Conservation (phyloP, 2,113 vertebrate species). For the Aspiorhynchus laticeps region DNA sequence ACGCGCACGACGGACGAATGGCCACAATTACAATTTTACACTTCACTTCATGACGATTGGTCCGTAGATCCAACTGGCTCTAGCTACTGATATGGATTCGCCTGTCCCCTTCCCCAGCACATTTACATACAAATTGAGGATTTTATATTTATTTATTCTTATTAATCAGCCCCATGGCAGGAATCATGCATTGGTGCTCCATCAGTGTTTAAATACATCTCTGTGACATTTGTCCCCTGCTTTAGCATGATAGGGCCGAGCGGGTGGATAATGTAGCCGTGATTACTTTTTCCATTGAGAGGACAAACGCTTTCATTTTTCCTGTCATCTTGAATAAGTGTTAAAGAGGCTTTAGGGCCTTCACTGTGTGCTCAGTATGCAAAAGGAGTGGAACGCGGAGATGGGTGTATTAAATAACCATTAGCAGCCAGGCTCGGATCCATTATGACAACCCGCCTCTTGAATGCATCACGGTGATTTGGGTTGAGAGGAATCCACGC, state of each 20-base stretch:
- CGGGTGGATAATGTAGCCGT: constrained; percentile 92
- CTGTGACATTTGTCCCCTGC: constrained; percentile 92
- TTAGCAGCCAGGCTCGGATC: constrained; percentile 84
- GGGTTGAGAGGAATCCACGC: constrained; percentile 81
- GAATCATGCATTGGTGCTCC: constrained; percentile 85
- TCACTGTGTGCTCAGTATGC: constrained; percentile 78
- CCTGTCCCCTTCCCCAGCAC: constrained; percentile 48
- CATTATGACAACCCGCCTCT: constrained; percentile 79
- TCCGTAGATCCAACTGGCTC: constrained; percentile 82
- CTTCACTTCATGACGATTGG: constrained; percentile 87
- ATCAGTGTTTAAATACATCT: constrained; percentile 94
- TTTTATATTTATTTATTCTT: constrained; percentile 75
- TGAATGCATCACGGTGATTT: constrained; percentile 88
- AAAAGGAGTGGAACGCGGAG: constrained; percentile 85
- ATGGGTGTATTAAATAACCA: constrained; percentile 92
- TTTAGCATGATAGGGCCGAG: constrained; percentile 91
- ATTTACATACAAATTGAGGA: constrained; percentile 98
- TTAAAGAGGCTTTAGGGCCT: constrained; percentile 64
- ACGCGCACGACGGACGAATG: constrained; percentile 73
- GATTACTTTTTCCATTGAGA: constrained; percentile 95
- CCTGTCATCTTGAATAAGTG: constrained; percentile 94
- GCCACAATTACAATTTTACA: constrained; percentile 90
- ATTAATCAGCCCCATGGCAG: constrained; percentile 90
- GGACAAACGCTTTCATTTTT: constrained; percentile 95
- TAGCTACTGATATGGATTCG: constrained; percentile 80